Base-by-base conservation (phyloP, 2,888 invertebrate species). In the Sesia bembeciformis region DNA sequence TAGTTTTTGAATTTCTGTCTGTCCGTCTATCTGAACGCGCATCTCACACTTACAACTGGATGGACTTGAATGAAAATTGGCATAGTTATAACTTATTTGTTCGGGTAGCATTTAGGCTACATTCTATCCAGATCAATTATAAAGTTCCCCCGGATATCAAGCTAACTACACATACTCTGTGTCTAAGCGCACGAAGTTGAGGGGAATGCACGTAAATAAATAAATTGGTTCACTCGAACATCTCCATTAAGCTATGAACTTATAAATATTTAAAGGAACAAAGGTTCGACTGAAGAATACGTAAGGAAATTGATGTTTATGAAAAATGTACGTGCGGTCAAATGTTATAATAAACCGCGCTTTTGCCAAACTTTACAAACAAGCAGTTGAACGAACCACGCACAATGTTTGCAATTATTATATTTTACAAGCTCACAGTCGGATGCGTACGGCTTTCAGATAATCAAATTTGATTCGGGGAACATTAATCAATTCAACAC, bases 401-500 rank as follows among this genome's bases (percentile, higher is more conserved):
- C 46, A 46, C 52, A 52, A 55, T 5, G 53, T 57, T 58, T 54
- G 51, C 58, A 54, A 57, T 58, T 55, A 57, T 55, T 54, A 54
- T 58, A 52, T 58, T 54, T 56, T 58, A 54, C 56, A 53, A 40
- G 52, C 54, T 41, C 53, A 8, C 50, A 50, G 38, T 50, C 39
- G 38, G 39, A 50, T 4, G 39, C 39, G 38, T 50, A 7, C 8
- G 38, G 39, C 39, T 50, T 75, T 72, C 73, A 73, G 74, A 76
- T 82, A 82, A 84, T 83, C 78, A 78, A 81, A 82, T 83, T 76
- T 76, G 77, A 82, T 79, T 78, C 76, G 67, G 68, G 68, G 61
- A 63, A 73, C 81, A 84, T 85, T 84, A 84, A 86, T 87, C 85
- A 84, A 76, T 77, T 84, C 81, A 83, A 78, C 82, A 81, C 84